phyloP scores from a whole-genome alignment of 1,140 invertebrate genomes.

The Metaphire vulgaris region DNA sequence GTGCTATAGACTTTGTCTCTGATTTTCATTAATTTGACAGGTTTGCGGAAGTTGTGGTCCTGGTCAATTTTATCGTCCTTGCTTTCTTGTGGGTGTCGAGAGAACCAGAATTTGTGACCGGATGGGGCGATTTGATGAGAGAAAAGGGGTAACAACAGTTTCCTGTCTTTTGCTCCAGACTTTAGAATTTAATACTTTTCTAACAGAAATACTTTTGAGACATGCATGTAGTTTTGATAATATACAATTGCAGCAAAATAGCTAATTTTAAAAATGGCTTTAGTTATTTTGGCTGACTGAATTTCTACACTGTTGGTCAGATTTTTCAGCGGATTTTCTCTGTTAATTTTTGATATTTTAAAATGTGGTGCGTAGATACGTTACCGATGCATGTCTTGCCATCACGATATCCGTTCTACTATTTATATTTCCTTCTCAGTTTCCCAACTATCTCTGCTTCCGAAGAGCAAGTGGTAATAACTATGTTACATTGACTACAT shows the following conservation, averaged over 20 bases:
- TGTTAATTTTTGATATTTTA: no score
- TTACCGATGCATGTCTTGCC: conserved; percentile 47
- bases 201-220: not conserved
- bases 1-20: no score
- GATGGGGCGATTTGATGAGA: conserved; percentile 11
- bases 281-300: not conserved
- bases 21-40: conserved; percentile 10
- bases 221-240: not conserved
- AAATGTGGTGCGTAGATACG: conserved; percentile 47
- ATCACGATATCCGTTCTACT: conserved; percentile 38
- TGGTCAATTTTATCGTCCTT: conserved; percentile 16
- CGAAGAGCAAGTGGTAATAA: conserved; percentile 14
- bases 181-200: not conserved
- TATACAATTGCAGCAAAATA: not conserved
- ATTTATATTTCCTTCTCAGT: conserved; percentile 40
- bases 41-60: conserved; percentile 23
- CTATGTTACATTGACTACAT: no score
- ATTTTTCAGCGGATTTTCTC: no score
- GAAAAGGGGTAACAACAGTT: not conserved
- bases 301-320: not conserved
- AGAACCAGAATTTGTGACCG: conserved; percentile 15
- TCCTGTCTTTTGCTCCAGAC: not conserved
- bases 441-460: conserved; percentile 30
- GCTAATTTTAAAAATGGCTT: not conserved
- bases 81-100: conserved; percentile 23